Base-by-base conservation (phyloP, 2,888 invertebrate species). In the Drosophila limbata region DNA sequence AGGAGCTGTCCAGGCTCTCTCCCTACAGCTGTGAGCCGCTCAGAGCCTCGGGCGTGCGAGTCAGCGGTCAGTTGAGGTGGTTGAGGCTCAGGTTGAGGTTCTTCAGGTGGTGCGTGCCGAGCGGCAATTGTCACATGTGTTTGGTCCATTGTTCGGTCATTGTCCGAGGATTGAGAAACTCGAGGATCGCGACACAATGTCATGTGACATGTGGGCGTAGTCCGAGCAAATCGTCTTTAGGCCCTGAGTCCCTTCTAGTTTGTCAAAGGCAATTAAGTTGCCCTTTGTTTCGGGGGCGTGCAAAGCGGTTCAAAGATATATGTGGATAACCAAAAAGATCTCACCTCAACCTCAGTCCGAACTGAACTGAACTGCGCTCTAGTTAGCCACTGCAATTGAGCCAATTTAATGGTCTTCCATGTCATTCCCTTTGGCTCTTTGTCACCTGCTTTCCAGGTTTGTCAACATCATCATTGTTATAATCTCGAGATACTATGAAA, bases 191-290 rank as follows among this genome's bases (percentile, higher is more conserved):
- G 40, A 11, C 11, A 48, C 48, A 51, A 39, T 47, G 57, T 52
- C 57, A 48, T 78, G 53, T 66, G 71, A 51, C 53, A 62, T 55
- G 70, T 77, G 73, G 84, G 84, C 84, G 89, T 65, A 63, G 61
- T 63, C 47, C 66, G 52, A 33, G 57, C 56, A 72, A 82, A 82
- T 85, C 83, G 74, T 68, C 77, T 74, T 82, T 82, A 62, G 52
- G 50, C 55, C 59, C 66, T 56, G 48, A 42, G 53, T n/a, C 52
- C 17, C 39, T 50, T 51, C 57, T 39, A 70, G 69, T 73, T 77
- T 84, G 84, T 84, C 84, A 88, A 88, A 81, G 79, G 69, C 81
- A 86, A 85, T 88, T 88, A 86, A 72, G 82, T 57, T 68, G 28
- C 33, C 42, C 39, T 68, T 77, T 71, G 74, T 77, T 25, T 56